Evolutionary conservation across 1,140 invertebrate species (phyloP).

Genomic region (Neuroterus valhalla): DNA sequence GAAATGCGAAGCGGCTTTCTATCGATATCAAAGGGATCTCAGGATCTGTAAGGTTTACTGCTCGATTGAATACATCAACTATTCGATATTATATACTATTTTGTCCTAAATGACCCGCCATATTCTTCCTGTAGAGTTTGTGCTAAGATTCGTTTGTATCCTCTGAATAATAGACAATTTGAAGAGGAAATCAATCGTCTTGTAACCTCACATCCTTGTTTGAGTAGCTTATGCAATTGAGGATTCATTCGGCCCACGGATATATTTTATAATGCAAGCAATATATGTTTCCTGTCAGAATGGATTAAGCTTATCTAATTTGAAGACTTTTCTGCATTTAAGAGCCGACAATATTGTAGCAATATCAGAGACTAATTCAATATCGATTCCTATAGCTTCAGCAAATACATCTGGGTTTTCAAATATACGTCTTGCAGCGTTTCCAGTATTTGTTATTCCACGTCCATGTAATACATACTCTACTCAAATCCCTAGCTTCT

Average conservation of each 20-base stretch:
- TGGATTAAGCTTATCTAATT: neutral
- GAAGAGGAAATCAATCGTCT: constrained; percentile 6
- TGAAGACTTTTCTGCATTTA: neutral
- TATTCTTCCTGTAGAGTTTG: constrained; percentile 31
- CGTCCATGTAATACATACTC: constrained; percentile 15
- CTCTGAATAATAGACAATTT: constrained; percentile 25
- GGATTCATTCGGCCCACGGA: constrained; percentile 21
- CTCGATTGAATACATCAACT: neutral
- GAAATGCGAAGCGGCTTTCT: neutral
- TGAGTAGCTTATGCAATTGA: constrained; percentile 26
- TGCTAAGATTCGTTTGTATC: constrained; percentile 28
- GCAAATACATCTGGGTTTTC: constrained; percentile 3
- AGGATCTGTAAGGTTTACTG: constrained; percentile 1
- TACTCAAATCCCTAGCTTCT: constrained; percentile 6
- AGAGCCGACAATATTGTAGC: neutral
- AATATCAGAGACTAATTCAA: neutral
- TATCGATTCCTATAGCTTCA: constrained; percentile 6
- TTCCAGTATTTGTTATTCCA: constrained; percentile 26
- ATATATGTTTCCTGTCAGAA: constrained; percentile 26
- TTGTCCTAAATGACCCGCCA: neutral
- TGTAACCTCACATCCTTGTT: neutral
- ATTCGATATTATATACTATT: neutral
- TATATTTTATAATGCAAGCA: neutral
- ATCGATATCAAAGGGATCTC: constrained; percentile 12
- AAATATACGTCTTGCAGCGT: constrained; percentile 3